Percentiles rank a stretch among this genome's conserved stretches.
Evolutionary conservation across 2,888 invertebrate species (phyloP).

Genomic region (Limnephilus rhombicus): DNA sequence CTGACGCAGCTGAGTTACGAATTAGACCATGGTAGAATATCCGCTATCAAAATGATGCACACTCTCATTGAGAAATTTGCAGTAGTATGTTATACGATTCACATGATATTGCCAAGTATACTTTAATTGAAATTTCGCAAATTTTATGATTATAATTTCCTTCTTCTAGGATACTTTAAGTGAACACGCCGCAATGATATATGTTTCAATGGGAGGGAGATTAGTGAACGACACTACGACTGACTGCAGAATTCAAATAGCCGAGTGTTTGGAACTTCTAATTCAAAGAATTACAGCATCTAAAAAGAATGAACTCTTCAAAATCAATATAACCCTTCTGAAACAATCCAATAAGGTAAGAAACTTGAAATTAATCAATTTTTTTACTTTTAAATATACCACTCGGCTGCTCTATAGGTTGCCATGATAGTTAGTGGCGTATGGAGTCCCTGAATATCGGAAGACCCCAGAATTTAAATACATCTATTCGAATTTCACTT

Average conservation of each 20-base stretch:
- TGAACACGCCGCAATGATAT: conserved; percentile 82
- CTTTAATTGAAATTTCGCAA: neutral
- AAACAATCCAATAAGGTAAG: conserved; percentile 79
- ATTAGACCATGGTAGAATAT: conserved; percentile 88
- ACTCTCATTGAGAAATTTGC: conserved; percentile 88
- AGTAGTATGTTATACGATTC: conserved; percentile 76
- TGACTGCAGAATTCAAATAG: conserved; percentile 85
- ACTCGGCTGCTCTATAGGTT: neutral
- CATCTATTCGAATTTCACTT: too few relatives aligned
- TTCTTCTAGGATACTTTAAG: conserved; percentile 78
- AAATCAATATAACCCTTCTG: conserved; percentile 84
- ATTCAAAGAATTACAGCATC: conserved; percentile 78
- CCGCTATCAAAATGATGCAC: conserved; percentile 91
- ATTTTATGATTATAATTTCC: neutral
- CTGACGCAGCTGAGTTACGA: conserved; percentile 90
- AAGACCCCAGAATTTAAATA: neutral
- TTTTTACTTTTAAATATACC: neutral
- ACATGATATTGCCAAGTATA: neutral
- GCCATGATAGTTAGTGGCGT: neutral
- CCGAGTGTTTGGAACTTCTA: conserved; percentile 84
- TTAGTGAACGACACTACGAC: conserved; percentile 90
- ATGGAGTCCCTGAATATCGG: neutral
- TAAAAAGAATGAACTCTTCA: conserved; percentile 83
- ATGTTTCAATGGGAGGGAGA: conserved; percentile 86
- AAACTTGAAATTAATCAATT: conserved; percentile 66